Conservation (phyloP, 1,140 invertebrate genomes). For the Matsumurasca onukii region DNA sequence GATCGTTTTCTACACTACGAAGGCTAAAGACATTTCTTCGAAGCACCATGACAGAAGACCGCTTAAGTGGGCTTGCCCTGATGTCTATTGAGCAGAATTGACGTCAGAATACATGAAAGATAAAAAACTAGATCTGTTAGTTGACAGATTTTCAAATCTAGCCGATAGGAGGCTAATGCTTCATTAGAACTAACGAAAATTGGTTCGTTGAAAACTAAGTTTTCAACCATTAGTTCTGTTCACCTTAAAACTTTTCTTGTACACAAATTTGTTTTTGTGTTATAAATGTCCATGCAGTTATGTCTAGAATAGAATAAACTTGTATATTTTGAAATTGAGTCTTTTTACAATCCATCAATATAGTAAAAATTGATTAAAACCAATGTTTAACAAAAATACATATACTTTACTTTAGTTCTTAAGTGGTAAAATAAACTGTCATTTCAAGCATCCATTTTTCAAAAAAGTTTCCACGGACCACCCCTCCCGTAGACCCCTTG, state of each 20-base stretch:
- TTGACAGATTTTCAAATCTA: neutral
- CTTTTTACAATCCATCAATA: neutral
- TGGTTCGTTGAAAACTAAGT: neutral
- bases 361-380: neutral
- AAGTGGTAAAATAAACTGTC: too few species aligned
- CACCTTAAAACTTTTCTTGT: neutral
- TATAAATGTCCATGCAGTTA: slow-evolving; percentile 1
- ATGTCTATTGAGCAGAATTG: neutral
- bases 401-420: neutral
- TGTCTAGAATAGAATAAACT: slow-evolving; percentile 1
- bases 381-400: neutral
- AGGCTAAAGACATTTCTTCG: neutral
- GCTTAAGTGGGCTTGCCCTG: neutral
- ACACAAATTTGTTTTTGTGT: neutral
- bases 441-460: too few species aligned
- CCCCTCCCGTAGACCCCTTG: neutral
- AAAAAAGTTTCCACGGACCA: neutral
- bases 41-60: neutral
- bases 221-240: neutral
- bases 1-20: neutral
- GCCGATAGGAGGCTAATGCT: neutral
- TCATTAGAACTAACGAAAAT: neutral
- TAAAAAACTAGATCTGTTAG: neutral
- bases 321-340: neutral
- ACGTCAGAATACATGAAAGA: neutral